Evolutionary conservation across 2,888 invertebrate genomes (phyloP), one percentile per base, ranked within the genome.

Genomic region (Elgonia sp.): DNA sequence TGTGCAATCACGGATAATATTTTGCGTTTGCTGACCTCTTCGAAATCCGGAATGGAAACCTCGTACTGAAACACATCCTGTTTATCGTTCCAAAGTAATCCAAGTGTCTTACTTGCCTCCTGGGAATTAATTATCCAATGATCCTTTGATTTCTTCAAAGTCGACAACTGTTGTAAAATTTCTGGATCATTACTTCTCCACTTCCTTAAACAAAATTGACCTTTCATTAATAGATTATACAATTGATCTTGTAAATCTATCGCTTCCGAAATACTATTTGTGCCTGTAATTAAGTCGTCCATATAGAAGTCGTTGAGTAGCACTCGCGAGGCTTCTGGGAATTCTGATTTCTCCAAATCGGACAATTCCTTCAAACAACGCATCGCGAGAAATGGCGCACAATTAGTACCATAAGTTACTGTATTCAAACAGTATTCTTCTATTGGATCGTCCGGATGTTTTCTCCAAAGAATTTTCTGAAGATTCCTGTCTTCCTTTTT

Each of bases 191-290:
- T 89, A 0, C 77, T 50, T 63, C 84, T 73, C 86, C 86, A 88
- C 40, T 89, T 89, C 10, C 86, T 21, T 0, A 88, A 77, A 69
- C 53, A 53, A 29, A 89, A 88, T 50, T 84, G 55, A 20, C 75
- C 84, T 21, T 21, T 42, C 0, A 14, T 14, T 46, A 69, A 29
- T 14, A 69, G 16, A 46, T 50, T 7, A n/a, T 69, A 69, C 29
- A 50, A 10, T 16, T 50, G 9, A 14, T 14, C 50, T 16, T 50
- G 37, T 55, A 53, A 29, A 18, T 37, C 37, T 18, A 10, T 82
- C 40, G 62, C 55, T 18, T 57, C 20, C 5, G 20, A 20, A 20
- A 57, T 57, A 4, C 20, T 57, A 20, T 57, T 20, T 20, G 55
- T 6, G 6, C 55, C 55, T 20, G 55, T 57, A 5, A 57, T 20